phyloP scores from a whole-genome alignment of 2,888 invertebrate species.

The Catonia carolina region DNA sequence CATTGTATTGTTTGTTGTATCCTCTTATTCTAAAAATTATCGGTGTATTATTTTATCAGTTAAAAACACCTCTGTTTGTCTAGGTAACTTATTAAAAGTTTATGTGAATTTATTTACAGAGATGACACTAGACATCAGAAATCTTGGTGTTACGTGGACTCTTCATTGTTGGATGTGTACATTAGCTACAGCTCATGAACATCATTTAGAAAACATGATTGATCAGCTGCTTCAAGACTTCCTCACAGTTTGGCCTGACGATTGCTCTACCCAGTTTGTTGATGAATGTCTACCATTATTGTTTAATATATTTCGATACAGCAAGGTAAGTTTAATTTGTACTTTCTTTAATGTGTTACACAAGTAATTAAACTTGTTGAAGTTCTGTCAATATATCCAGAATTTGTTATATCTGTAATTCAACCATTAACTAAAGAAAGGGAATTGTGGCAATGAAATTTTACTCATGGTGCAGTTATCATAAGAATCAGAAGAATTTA shows the following conservation, averaged over 20 bases:
- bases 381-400: constrained; percentile 1
- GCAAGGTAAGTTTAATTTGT: constrained; percentile 79
- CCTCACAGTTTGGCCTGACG: constrained; percentile 82
- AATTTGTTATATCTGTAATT: no score
- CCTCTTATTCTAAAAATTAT: no score
- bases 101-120: constrained; percentile 53
- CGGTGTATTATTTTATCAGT: no score
- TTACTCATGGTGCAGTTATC: no score
- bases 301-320: constrained; percentile 83
- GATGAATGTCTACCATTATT: constrained; percentile 83
- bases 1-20: no score
- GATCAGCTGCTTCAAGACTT: constrained; percentile 86
- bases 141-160: constrained; percentile 84
- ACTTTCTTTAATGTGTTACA: constrained; percentile 10
- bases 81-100: no score
- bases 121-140: constrained; percentile 79
- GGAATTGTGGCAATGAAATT: no score
- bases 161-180: constrained; percentile 90
- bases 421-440: no score
- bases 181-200: constrained; percentile 77
- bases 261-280: constrained; percentile 82
- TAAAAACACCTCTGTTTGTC: no score
- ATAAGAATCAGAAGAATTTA: no score
- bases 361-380: constrained; percentile 2
- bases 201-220: constrained; percentile 73